A percentile compares a stretch with the other conserved stretches of the same genome.
phyloP scores from a whole-genome alignment of 2,888 invertebrate species.

The Scaptodrosophila latifasciaeformis region DNA sequence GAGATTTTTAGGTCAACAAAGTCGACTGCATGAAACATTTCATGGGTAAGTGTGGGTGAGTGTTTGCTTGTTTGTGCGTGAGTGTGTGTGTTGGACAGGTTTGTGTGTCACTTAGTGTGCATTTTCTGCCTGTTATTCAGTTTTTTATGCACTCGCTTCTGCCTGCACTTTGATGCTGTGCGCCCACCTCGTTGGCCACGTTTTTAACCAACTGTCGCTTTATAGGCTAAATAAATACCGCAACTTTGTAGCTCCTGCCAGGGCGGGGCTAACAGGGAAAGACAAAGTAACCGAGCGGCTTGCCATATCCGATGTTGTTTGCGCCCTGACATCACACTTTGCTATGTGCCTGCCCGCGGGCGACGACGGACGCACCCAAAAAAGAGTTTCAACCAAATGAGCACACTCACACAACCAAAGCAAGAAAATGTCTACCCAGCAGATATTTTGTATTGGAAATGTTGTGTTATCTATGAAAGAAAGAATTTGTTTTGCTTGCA shows the following conservation, averaged over 20 bases:
- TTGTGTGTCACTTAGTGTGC: conserved; percentile 52
- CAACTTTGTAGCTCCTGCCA: conserved; percentile 18
- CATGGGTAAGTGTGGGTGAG: conserved; percentile 1
- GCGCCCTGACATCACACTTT: conserved; percentile 57
- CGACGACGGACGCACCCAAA: conserved; percentile 7
- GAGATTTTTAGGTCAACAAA: conserved; percentile 69
- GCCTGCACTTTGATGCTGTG: conserved; percentile 60
- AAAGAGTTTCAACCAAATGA: not conserved
- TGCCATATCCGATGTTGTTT: conserved; percentile 7
- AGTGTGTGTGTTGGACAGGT: conserved; percentile 40
- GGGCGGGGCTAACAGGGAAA: not conserved
- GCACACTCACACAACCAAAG: not conserved
- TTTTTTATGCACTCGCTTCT: conserved; percentile 29
- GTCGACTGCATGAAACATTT: conserved; percentile 22
- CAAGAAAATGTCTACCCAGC: no score
- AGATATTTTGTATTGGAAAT: no score
- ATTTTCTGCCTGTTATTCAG: conserved; percentile 11
- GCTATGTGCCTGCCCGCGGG: conserved; percentile 54
- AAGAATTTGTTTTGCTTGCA: no score
- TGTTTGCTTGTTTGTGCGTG: conserved; percentile 4
- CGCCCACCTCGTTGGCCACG: conserved; percentile 25
- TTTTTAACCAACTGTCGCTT: conserved; percentile 52
- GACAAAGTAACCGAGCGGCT: not conserved
- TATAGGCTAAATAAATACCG: conserved; percentile 68
- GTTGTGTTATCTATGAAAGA: no score